Evolutionary conservation across 2,113 vertebrate species (phyloP), one percentile per base, ranked within the genome.

Genomic region (Myodes glareolus): DNA sequence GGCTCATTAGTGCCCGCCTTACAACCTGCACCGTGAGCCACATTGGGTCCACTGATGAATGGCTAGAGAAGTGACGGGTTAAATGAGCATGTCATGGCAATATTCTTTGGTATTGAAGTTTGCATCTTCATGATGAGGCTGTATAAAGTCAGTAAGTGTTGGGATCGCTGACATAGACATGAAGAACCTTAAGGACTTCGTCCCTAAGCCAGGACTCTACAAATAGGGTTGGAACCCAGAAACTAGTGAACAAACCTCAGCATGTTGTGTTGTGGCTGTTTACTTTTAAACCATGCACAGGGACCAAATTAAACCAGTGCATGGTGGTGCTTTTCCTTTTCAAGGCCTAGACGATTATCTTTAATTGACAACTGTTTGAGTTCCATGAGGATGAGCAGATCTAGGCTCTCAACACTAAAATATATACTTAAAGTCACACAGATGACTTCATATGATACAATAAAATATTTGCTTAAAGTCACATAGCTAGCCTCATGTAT

Each of bases 151-250:
- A 93, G 0, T 52, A 89, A 77, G 4, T 88, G 55, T 81, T 11
- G 3, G 6, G 42, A 95, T 61, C 65, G 76, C 70, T 98, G n/a
- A 92, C 72, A 93, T 78, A 87, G 86, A 90, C 45, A 90, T 73
- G 95, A 87, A 2, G 75, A 89, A 36, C 96, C 16, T 36, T 92
- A 61, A 25, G 95, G 77, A 86, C 42, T 88, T 88, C 0, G 0
- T 90, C 96, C 95, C 50, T 78, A 72, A 97, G 94, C 36, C 82
- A 39, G 89, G 93, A 93, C 84, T 73, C 52, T 92, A 5, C 75
- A 91, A 96, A 94, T 76, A 29, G 1, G 33, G 96, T 98, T 98
- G 82, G 84, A 92, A 77, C 31, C 17, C 29, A 52, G 42, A 47
- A 94, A 94, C 58, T 65, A 27, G 36, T 94, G 14, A 50, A 82